Conservation (phyloP, 2,888 invertebrate species). For the Zygaena filipendulae region DNA sequence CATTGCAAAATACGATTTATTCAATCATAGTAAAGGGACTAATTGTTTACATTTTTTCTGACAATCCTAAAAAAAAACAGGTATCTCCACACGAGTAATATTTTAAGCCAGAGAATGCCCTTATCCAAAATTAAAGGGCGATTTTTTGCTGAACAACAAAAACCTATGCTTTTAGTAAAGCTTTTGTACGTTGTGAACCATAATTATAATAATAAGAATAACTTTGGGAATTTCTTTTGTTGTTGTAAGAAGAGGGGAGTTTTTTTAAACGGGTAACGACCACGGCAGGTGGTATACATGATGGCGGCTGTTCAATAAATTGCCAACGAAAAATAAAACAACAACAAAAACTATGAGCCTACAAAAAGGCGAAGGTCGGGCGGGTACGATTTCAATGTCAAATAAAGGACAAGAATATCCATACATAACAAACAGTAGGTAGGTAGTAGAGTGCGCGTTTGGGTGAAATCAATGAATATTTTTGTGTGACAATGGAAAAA, state of each 20-base stretch:
- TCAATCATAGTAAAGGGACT: too few relatives aligned
- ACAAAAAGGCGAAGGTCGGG: too few relatives aligned
- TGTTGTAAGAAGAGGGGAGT: slow-evolving; percentile 41
- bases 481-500: slow-evolving; percentile 11
- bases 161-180: slow-evolving; percentile 26
- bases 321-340: slow-evolving; percentile 49
- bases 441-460: slow-evolving; percentile 8
- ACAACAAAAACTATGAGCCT: slow-evolving; percentile 57
- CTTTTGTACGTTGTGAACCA: slow-evolving; percentile 42
- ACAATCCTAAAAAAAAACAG: slow-evolving; percentile 31
- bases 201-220: slow-evolving; percentile 61
- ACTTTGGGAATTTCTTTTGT: slow-evolving; percentile 62
- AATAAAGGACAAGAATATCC: slow-evolving; percentile 32
- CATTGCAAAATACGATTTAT: too few relatives aligned
- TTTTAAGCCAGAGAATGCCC: slow-evolving; percentile 34
- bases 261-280: slow-evolving; percentile 61
- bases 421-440: slow-evolving; percentile 6
- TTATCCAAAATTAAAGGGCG: slow-evolving; percentile 39
- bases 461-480: slow-evolving; percentile 6
- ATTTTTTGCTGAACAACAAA: slow-evolving; percentile 46
- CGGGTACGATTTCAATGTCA: slow-evolving; percentile 47
- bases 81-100: slow-evolving; percentile 30
- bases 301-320: slow-evolving; percentile 49
- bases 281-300: slow-evolving; percentile 62
- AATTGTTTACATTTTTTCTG: slow-evolving; percentile 63